Evolutionary conservation across 2,888 invertebrate genomes (phyloP).

Genomic region (Nemoura dubitans): DNA sequence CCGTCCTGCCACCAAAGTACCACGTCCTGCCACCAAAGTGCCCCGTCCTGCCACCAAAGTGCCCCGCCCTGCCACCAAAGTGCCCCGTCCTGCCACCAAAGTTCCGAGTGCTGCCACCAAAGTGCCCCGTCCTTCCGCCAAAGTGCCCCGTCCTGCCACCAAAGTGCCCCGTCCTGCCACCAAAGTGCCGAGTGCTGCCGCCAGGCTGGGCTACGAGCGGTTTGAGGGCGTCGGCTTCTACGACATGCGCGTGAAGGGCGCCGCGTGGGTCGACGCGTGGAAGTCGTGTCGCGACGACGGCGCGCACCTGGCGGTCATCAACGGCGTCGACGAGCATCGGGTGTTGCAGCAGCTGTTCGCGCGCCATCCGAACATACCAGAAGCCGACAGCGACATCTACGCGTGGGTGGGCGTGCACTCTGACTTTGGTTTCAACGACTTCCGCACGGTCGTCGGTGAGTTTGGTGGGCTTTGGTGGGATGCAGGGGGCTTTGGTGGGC

Average conservation of each 20-base stretch:
- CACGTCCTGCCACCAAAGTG: no score
- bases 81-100: no score
- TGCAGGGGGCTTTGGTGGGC: no score
- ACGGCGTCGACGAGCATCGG: neutral
- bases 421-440: neutral
- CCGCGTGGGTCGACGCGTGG: neutral
- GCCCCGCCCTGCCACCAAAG: no score
- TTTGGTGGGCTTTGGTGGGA: no score
- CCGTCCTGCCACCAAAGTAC: no score
- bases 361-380: neutral
- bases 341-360: neutral
- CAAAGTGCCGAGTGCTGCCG: no score
- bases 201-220: neutral
- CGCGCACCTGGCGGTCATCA: neutral
- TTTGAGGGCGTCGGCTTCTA: neutral
- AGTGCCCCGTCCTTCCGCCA: no score
- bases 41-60: no score
- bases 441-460: neutral
- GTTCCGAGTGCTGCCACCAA: no score
- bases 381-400: neutral
- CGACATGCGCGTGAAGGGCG: neutral
- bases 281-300: neutral
- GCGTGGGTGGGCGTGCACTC: neutral
- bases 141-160: no score
- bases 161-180: no score